phyloP scores from a whole-genome alignment of 2,113 vertebrate species.

The Psittacula cyanocephala region DNA sequence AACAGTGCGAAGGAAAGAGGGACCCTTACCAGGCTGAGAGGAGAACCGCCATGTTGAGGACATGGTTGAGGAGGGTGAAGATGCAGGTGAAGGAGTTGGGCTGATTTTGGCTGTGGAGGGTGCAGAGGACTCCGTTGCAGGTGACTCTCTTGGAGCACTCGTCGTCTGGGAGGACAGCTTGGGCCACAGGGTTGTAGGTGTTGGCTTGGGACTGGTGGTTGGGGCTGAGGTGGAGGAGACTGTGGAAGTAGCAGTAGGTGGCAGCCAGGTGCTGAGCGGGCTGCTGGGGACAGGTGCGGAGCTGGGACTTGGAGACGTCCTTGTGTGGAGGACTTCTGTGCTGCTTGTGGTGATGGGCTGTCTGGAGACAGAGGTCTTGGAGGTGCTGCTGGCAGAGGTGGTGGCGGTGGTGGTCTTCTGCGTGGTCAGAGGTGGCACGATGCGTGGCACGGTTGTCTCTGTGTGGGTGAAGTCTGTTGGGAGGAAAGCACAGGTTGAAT shows the following conservation, averaged over 20 bases:
- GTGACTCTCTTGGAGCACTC: background rate
- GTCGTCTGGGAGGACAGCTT: rapidly evolving
- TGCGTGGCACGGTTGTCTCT: background rate
- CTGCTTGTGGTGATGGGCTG: background rate
- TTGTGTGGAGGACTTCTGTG: background rate
- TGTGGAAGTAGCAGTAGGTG: rapidly evolving
- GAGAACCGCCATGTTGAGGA: background rate
- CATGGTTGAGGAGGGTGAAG: background rate
- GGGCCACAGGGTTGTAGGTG: background rate
- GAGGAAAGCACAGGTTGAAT: background rate
- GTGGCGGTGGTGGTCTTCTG: background rate
- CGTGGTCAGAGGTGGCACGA: rapidly evolving
- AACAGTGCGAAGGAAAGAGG: rapidly evolving
- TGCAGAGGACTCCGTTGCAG: background rate
- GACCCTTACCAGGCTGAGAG: background rate
- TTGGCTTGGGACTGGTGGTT: background rate
- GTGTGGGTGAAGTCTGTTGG: background rate
- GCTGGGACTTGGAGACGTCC: background rate
- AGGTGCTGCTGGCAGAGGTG: background rate
- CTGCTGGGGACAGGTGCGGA: rapidly evolving
- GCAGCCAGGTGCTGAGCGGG: background rate
- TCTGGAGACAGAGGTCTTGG: background rate
- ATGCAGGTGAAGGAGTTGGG: rapidly evolving
- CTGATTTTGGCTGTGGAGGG: background rate
- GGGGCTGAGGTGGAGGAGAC: rapidly evolving